Evolutionary conservation across 2,113 vertebrate species (phyloP), one percentile per base, ranked within the genome.

Genomic region (Corvus cornix): DNA sequence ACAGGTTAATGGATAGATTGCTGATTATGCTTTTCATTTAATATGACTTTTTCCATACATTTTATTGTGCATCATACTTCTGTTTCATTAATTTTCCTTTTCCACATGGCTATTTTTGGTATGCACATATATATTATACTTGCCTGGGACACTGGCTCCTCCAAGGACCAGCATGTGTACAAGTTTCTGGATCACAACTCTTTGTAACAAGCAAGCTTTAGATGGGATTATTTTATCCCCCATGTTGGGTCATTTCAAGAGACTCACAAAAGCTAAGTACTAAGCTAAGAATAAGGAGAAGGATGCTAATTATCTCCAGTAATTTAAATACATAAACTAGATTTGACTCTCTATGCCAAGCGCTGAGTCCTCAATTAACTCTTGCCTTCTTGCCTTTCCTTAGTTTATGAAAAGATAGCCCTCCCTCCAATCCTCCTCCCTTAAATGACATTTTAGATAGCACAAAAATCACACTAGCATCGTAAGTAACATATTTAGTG

Each of bases 361-460:
- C 46, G 39, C 52, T 58, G 60, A 94, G 85, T 48, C 85, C 48
- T 96, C 95, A 51, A 74, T 95, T 97, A 97, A 93, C 48, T 37
- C 76, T 63, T 97, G 94, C 43, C 53, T 73, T 63, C 79, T 76
- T 5, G 2, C 7, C 17, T 66, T 33, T 14, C 21, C 30, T 43
- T 44, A 22, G 31, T 35, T 73, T 67, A 81, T 17, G 33, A 64
- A 60, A 56, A 78, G 13, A 7, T 37, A 28, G 39, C 24, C 4
- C 7, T 69, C 11, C 5, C 22, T 37, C 28, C 48, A 39, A 5
- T 20, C 23, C 15, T 56, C 14, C 39, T 53, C 52, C 30, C 22
- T 83, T 68, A 84, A 84, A 90, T 55, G 51, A 37, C 49, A 84
- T 69, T 95, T 72, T 51, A 89, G 46, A 51, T 30, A 77, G 68